phyloP scores from a whole-genome alignment of 2,888 invertebrate species.

The Caenorhabditis wallacei region DNA sequence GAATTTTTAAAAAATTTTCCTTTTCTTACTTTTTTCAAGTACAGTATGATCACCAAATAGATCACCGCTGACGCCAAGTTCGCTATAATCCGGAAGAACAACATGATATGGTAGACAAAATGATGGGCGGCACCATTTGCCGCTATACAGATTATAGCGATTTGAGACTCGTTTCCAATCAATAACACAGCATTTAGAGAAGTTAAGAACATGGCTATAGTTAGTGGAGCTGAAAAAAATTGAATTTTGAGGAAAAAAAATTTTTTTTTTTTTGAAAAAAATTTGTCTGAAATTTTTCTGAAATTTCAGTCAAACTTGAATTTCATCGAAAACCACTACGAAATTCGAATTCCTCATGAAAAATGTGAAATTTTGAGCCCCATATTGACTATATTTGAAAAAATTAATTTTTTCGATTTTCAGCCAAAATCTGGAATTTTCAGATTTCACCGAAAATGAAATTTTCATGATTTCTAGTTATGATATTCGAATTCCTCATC shows the following conservation, averaged over 20 bases:
- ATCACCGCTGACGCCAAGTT: conserved; percentile 65
- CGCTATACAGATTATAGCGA: conserved; percentile 61
- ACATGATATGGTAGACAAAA: conserved; percentile 65
- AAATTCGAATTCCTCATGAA: no score
- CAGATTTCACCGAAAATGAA: no score
- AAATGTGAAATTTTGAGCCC: no score
- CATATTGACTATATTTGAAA: no score
- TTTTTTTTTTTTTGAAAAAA: no score
- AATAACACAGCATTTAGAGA: conserved; percentile 57
- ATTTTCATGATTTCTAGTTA: no score
- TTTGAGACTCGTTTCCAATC: conserved; percentile 36
- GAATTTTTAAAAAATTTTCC: neutral
- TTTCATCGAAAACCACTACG: neutral
- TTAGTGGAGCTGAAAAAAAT: conserved; percentile 43
- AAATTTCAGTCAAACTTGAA: neutral
- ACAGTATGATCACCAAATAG: conserved; percentile 64
- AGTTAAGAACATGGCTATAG: conserved; percentile 37
- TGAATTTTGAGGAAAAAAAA: neutral
- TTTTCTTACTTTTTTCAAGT: conserved; percentile 45
- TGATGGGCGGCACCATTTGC: conserved; percentile 72
- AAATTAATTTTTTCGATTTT: no score
- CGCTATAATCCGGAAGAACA: conserved; percentile 64
- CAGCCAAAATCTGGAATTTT: no score
- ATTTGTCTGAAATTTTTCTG: no score
- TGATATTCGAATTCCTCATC: neutral